Evolutionary conservation across 1,140 invertebrate species (phyloP).

Genomic region (Brachionus rubens): DNA sequence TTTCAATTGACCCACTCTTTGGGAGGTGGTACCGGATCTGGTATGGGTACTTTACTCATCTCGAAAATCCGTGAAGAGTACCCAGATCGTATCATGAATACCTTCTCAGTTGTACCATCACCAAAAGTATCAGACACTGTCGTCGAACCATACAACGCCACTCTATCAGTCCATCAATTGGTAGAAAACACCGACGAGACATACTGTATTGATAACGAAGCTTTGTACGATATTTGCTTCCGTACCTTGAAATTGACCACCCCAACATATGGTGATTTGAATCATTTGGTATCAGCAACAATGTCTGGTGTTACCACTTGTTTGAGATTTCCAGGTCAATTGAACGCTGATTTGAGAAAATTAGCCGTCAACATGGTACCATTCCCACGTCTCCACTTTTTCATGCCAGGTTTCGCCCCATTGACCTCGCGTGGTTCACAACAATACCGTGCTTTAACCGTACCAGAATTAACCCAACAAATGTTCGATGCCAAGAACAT

Average conservation of each 20-base stretch:
- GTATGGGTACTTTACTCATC: conserved; percentile 77
- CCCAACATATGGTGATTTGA: conserved; percentile 68
- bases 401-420: conserved; percentile 92
- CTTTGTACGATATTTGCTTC: conserved; percentile 76
- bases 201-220: conserved; percentile 78
- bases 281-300: conserved; percentile 68
- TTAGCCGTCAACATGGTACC: conserved; percentile 97
- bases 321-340: conserved; percentile 64
- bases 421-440: conserved; percentile 71
- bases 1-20: conserved; percentile 71
- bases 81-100: conserved; percentile 62
- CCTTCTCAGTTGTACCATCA: conserved; percentile 61
- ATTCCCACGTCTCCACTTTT: conserved; percentile 89
- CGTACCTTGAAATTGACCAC: conserved; percentile 72
- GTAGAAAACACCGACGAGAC: conserved; percentile 75
- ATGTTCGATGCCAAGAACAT: conserved; percentile 76
- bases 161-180: conserved; percentile 70
- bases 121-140: conserved; percentile 70
- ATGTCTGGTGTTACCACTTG: conserved; percentile 79
- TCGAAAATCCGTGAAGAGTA: conserved; percentile 62
- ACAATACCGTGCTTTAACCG: conserved; percentile 64
- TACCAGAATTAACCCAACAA: conserved; percentile 73
- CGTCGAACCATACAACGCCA: conserved; percentile 75
- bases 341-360: conserved; percentile 83
- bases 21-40: conserved; percentile 78